Base-by-base conservation (phyloP, 1,140 invertebrate genomes). In the Drosophila pseudoananassae region DNA sequence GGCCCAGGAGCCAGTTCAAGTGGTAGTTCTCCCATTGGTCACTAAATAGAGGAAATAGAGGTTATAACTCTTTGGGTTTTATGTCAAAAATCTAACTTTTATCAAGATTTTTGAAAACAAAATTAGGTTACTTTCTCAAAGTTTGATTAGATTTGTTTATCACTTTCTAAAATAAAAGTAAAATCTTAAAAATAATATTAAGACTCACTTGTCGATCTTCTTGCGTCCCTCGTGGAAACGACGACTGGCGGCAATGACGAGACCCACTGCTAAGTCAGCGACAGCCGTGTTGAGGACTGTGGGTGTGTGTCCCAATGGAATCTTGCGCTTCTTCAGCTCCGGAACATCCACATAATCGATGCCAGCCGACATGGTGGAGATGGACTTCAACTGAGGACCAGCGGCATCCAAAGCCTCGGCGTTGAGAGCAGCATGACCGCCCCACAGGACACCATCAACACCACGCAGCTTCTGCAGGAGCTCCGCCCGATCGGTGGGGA, bases 341-440 rank as follows among this genome's bases (percentile, higher is more conserved):
- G 91, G 75, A 2, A 97, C 76, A 91, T 97, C 94, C 36, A 98
- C 94, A 85, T 96, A 96, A 84, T 97, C 96, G 83, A 95, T 93
- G 51, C 91, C 98, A 9, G 98, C 98, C 1, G 98, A 98, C 94
- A 98, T 97, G 4, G 98, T 98, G 0, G 94, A 95, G 23, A 99
- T 94, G 1, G 98, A 95, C 92, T 97, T 97, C 47, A 98, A 90
- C 46, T 94, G 93, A 6, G 94, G 92, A 29, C 97, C 97, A 91
- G 94, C 93, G 0, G 93, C 92, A 76, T 96, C 93, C 15, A 98
- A 72, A 6, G 97, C 76, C 81, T 97, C 95, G 9, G 94, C 93
- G 90, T 98, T 94, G 73, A 97, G 94, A 68, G 93, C 93, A 55
- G 95, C 94, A 14, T 95, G 94, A 12, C 96, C 79, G 23, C 94